Evolutionary conservation across 1,140 invertebrate genomes (phyloP).

Genomic region (Parapsyche elsis): DNA sequence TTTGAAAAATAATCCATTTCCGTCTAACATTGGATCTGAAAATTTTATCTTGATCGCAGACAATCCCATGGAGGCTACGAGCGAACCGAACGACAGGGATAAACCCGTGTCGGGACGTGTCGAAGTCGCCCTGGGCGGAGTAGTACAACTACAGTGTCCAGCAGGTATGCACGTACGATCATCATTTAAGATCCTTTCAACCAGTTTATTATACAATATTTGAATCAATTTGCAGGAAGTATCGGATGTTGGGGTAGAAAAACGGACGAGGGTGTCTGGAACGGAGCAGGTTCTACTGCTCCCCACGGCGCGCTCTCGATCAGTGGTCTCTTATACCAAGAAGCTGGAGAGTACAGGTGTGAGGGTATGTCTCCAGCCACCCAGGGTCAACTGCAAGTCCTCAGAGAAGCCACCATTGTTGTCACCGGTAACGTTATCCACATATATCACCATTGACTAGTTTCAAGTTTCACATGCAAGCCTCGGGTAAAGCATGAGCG

Average conservation of each 20-base stretch:
- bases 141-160: constrained; percentile 80
- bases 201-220: not conserved
- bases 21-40: not conserved
- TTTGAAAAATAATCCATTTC: not conserved
- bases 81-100: constrained; percentile 37
- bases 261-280: constrained; percentile 43
- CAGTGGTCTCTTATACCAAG: constrained; percentile 51
- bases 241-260: constrained; percentile 51
- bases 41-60: constrained; percentile 36
- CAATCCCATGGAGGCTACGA: constrained; percentile 10
- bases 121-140: constrained; percentile 80
- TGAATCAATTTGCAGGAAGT: constrained; percentile 41
- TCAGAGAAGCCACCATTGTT: constrained; percentile 51
- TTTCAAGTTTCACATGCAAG: too few species aligned
- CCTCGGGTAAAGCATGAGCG: too few species aligned
- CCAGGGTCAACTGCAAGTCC: constrained; percentile 42
- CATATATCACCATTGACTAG: too few species aligned
- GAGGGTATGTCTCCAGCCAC: constrained; percentile 48
- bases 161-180: constrained; percentile 67
- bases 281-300: constrained; percentile 47
- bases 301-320: constrained; percentile 51
- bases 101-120: constrained; percentile 57
- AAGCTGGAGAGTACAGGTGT: constrained; percentile 52
- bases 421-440: constrained; percentile 52
- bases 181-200: not conserved